Evolutionary conservation across 1,140 invertebrate genomes (phyloP), one percentile per base, ranked within the genome.

Genomic region (Zaprionus inermis): DNA sequence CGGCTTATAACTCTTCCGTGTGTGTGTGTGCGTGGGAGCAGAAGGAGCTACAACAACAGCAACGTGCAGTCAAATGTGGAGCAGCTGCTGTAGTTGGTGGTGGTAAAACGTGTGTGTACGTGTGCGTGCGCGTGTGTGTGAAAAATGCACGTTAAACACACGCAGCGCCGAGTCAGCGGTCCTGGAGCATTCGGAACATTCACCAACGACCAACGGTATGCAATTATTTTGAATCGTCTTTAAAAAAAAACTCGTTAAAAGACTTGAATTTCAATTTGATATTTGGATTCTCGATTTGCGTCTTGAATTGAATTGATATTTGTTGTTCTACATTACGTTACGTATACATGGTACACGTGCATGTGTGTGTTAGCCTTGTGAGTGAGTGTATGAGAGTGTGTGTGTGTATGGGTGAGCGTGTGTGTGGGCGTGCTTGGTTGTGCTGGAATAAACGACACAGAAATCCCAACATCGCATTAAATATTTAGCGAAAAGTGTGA

Each of bases 71-170:
- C 44, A 49, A 49, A 85, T 83, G 81, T 79, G 78, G 70, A 66
- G 72, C 61, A 69, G 49, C 66, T 52, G 51, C 56, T 65, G 67
- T 30, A 60, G 78, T n/a, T 66, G 63, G 64, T 64, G 73, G 72
- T 59, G 38, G 38, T 44, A 44, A 76, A 76, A 56, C 59, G 51
- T 14, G 55, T 55, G 51, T 14, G 55, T 57, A 61, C 70, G 70
- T 58, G 67, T 66, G 71, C 49, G n/a, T 16, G 22, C 51, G 12
- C 3, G 55, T 71, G 58, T 46, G 36, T 60, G 76, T 66, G 52
- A 66, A 91, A 91, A 81, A 92, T 92, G 91, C 91, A 92, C 77
- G 91, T 92, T 78, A 92, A 92, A 91, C 86, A 92, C 71, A 91
- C 86, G 74, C 91, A 92, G 78, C 80, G 91, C 51, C 84, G 91